Evolutionary conservation across 1,140 invertebrate species (phyloP).

Genomic region (Mamestra configurata): DNA sequence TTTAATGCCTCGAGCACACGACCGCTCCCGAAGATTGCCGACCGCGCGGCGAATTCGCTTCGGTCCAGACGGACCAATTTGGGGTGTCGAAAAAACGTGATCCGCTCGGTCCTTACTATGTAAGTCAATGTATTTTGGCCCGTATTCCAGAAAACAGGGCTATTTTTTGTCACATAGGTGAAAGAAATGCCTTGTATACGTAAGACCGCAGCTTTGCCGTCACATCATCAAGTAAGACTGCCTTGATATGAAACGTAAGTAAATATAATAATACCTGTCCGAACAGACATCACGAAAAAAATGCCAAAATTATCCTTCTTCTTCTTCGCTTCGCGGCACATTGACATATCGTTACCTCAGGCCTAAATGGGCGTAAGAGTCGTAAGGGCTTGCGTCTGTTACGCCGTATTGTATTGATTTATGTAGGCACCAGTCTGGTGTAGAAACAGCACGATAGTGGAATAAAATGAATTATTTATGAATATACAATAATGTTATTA

Average conservation of each 20-base stretch:
- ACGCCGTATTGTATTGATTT: background rate
- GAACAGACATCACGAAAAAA: constrained; percentile 16
- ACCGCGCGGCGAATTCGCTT: no score
- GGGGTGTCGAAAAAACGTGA: no score
- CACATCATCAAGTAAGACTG: constrained; percentile 6
- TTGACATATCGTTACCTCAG: constrained; percentile 16
- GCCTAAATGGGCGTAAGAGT: background rate
- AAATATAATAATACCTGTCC: constrained; percentile 42
- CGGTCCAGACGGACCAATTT: no score
- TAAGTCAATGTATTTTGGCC: no score
- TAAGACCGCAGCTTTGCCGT: background rate
- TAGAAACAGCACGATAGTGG: background rate
- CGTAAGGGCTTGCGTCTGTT: background rate
- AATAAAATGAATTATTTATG: background rate
- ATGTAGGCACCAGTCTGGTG: background rate
- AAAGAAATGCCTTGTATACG: no score
- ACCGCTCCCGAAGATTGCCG: no score
- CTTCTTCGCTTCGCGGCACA: constrained; percentile 11
- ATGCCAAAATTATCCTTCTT: constrained; percentile 43
- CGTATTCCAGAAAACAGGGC: no score
- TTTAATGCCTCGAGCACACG: no score
- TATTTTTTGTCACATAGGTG: no score
- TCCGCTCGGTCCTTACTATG: no score
- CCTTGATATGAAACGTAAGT: constrained; percentile 24
- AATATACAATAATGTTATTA: background rate